Evolutionary conservation across 2,888 invertebrate species (phyloP), one percentile per base, ranked within the genome.

Genomic region (Junonia oenone): DNA sequence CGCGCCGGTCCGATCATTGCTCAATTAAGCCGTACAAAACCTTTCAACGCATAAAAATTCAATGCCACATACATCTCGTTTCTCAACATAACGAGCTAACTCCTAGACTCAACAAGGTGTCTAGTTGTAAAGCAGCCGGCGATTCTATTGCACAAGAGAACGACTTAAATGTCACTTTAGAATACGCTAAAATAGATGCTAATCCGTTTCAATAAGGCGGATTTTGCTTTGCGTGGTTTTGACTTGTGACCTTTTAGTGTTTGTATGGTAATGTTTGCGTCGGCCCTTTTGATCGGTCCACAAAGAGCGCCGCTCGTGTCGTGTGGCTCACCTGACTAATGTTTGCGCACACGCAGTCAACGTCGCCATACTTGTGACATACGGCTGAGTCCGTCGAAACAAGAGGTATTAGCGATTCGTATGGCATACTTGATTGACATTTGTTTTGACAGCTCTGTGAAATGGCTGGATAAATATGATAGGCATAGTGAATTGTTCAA

Each of bases 241-340:
- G 3, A 50, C 15, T 29, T 37, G 17, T 31, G 45, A 52, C 35
- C 47, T 55, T 56, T 56, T 35, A 13, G 29, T 19, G 13, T 55
- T 61, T 64, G 68, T 68, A 52, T 47, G 56, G 55, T n/a, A 53
- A 73, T 72, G 59, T 49, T 63, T 83, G 83, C 69, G 86, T 82
- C 88, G 89, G 89, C 71, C 57, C 79, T 70, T 89, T 89, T 89
- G 89, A 89, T 79, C 75, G 71, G 58, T 53, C 70, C 63, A 84
- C 81, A 88, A 89, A 89, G 83, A 81, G 81, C 71, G 81, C 89
- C 89, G 86, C 72, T 73, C 77, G 83, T 83, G 86, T 84, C 84
- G 82, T 78, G 75, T 85, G 83, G 80, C 83, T 82, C 88, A 88
- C 88, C 89, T 88, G 88, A 89, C 76, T 72, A 67, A 59, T 85